These are phyloP conservation scores for Thereva nobilitata DNA, from an alignment of 2,888 invertebrate species.

Conservation along the genomic window DNA sequence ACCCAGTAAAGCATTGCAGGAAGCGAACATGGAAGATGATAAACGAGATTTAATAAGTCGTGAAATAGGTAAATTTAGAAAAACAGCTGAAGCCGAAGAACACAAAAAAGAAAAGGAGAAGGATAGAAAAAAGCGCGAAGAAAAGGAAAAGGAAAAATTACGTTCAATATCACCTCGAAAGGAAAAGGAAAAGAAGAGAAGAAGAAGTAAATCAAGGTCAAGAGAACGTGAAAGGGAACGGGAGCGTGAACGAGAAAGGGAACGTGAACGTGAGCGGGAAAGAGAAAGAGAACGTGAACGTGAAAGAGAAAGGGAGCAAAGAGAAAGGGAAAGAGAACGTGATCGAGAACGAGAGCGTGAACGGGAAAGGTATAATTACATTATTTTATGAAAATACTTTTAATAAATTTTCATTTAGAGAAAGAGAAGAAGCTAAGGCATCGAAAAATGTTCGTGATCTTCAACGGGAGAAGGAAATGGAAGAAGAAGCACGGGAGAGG, in stretches of 20 bases:
- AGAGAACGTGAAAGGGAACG: conserved; percentile 67
- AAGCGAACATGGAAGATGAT: conserved; percentile 93
- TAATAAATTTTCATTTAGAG: conserved; percentile 45
- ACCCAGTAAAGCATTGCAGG: conserved; percentile 67
- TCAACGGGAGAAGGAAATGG: conserved; percentile 78
- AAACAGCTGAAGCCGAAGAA: conserved; percentile 68
- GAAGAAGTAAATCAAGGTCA: conserved; percentile 55
- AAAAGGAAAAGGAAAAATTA: conserved; percentile 54
- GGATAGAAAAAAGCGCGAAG: conserved; percentile 57
- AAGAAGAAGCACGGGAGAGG: conserved; percentile 89
- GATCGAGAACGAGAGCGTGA: conserved; percentile 47
- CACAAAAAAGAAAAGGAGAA: conserved; percentile 61
- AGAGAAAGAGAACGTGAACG: conserved; percentile 59
- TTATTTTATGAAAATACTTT: neutral
- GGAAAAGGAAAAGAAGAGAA: conserved; percentile 55
- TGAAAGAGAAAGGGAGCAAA: conserved; percentile 55
- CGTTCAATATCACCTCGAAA: conserved; percentile 32
- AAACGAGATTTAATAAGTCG: conserved; percentile 94
- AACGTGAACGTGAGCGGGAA: conserved; percentile 60
- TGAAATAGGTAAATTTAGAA: conserved; percentile 97
- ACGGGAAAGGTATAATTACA: conserved; percentile 21
- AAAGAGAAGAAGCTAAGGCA: conserved; percentile 60
- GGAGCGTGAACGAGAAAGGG: conserved; percentile 63
- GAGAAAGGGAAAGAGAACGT: conserved; percentile 61
- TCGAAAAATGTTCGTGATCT: conserved; percentile 66